Percentiles rank a stretch among this genome's conserved stretches.
These are phyloP conservation scores for Fragum fragum DNA, from an alignment of 2,888 invertebrate genomes.

Conservation along the genomic window DNA sequence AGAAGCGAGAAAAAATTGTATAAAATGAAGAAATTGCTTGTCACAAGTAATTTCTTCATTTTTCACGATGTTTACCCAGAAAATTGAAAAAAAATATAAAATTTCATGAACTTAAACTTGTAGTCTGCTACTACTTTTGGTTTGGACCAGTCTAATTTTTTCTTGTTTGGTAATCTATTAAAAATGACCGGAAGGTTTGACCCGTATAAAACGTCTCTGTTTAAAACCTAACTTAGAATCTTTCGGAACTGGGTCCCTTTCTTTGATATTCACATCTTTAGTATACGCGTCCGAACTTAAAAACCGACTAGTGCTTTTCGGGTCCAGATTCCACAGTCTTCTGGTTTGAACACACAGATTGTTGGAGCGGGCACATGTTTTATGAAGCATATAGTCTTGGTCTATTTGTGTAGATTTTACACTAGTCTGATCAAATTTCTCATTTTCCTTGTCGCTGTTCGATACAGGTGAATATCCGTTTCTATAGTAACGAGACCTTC, in stretches of 20 bases:
- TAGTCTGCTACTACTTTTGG: no score
- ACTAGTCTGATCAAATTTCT: slow-evolving; percentile 47
- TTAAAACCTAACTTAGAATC: neutral
- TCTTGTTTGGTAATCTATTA: neutral
- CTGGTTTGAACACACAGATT: slow-evolving; percentile 34
- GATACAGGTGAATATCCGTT: neutral
- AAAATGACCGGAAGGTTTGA: neutral
- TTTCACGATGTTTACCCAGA: no score
- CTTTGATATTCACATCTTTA: slow-evolving; percentile 14
- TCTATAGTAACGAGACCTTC: neutral
- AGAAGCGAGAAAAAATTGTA: neutral
- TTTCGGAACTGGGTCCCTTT: neutral
- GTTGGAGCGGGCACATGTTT: slow-evolving; percentile 51
- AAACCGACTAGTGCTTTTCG: neutral
- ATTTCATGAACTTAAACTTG: no score
- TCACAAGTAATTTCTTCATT: no score
- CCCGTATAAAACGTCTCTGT: neutral
- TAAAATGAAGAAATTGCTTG: neutral
- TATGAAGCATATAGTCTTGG: slow-evolving; percentile 51
- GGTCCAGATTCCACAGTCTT: slow-evolving; percentile 34
- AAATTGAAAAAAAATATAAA: no score
- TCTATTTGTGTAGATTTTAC: slow-evolving; percentile 49
- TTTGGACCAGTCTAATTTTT: no score
- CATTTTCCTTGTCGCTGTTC: slow-evolving; percentile 11
- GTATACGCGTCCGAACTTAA: neutral